phyloP scores from a whole-genome alignment of 2,888 invertebrate genomes.

The Brachyptera risi region DNA sequence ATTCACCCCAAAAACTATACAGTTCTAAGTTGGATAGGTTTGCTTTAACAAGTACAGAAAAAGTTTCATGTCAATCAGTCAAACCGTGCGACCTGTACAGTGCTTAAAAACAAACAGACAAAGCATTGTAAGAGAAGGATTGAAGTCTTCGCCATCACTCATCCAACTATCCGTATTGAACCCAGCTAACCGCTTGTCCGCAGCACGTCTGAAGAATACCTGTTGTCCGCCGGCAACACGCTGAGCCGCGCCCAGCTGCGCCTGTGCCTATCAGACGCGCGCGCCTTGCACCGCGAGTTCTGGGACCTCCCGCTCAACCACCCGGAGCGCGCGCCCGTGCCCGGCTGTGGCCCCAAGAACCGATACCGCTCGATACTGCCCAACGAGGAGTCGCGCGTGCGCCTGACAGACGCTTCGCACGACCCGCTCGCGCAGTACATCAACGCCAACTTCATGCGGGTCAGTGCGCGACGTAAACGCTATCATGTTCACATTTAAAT shows the following conservation, averaged over 20 bases:
- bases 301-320: conserved; percentile 93
- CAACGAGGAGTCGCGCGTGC: conserved; percentile 81
- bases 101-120: too few species aligned
- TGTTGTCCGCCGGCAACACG: conserved; percentile 54
- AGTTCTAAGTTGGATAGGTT: too few species aligned
- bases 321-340: conserved; percentile 84
- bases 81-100: too few species aligned
- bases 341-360: conserved; percentile 85
- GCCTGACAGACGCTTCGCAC: conserved; percentile 54
- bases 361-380: conserved; percentile 86
- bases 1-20: too few species aligned
- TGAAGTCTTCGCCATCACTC: too few species aligned
- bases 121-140: too few species aligned
- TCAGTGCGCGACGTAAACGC: conserved; percentile 48
- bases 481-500: background rate
- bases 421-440: conserved; percentile 70
- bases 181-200: too few species aligned
- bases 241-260: conserved; percentile 51
- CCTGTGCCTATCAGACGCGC: conserved; percentile 48
- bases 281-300: conserved; percentile 76
- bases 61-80: too few species aligned
- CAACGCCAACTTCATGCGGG: conserved; percentile 91
- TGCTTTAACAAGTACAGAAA: too few species aligned
- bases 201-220: conserved; percentile 52
- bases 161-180: too few species aligned